Evolutionary conservation across 2,113 vertebrate species (phyloP).

Genomic region (Archilochus colubris): DNA sequence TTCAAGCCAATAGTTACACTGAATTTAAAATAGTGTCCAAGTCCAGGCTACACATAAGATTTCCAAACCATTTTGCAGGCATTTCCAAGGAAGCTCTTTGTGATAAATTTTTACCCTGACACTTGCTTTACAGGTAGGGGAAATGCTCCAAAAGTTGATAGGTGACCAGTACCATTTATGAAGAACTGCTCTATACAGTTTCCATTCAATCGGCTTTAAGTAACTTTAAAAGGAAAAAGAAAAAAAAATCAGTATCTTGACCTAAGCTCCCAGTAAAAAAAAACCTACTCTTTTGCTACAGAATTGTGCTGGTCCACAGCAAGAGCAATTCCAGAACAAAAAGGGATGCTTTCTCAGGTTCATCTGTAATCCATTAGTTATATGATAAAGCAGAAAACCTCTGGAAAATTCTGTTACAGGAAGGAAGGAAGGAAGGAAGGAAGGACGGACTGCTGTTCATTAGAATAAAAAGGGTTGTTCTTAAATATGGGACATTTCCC

Average conservation of each 20-base stretch:
- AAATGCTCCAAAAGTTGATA: background rate
- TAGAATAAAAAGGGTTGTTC: too few species aligned
- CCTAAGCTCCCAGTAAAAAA: background rate
- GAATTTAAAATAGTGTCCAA: background rate
- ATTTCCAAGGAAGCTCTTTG: background rate
- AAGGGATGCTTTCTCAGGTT: background rate
- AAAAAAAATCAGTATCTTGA: background rate
- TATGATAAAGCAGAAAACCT: background rate
- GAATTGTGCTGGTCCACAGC: background rate
- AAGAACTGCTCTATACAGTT: background rate
- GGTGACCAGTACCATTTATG: background rate
- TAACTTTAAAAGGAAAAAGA: background rate
- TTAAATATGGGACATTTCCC: too few species aligned
- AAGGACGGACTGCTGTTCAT: too few species aligned
- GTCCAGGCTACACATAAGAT: accelerated
- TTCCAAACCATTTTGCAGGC: too few species aligned
- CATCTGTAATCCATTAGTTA: background rate
- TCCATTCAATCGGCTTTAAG: background rate
- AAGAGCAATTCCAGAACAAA: background rate
- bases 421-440: too few species aligned
- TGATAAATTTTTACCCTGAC: background rate
- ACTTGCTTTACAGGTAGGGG: background rate
- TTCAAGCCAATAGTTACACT: background rate
- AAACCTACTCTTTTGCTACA: background rate
- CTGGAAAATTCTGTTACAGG: background rate